A percentile compares a stretch with the other conserved stretches of the same genome.
These are phyloP conservation scores for Andricus grossulariae DNA, from an alignment of 1,140 invertebrate species.

Conservation along the genomic window DNA sequence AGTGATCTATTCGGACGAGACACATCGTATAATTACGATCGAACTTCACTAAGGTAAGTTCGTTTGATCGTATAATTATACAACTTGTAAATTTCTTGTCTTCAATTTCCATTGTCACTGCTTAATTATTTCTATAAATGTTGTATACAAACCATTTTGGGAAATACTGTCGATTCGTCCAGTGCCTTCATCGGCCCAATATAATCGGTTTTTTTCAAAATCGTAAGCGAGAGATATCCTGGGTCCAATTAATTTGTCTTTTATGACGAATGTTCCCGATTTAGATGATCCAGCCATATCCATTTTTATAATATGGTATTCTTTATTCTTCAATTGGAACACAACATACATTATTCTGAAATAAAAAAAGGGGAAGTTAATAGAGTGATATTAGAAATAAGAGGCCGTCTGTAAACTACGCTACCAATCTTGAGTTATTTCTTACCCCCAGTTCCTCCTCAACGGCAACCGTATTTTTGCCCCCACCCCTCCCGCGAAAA, in stretches of 20 bases:
- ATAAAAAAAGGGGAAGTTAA: conserved; percentile 30
- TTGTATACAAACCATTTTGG: conserved; percentile 71
- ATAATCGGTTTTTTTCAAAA: conserved; percentile 71
- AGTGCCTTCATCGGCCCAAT: conserved; percentile 76
- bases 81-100: too few species aligned
- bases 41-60: too few species aligned
- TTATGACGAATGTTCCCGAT: conserved; percentile 72
- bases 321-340: conserved; percentile 69
- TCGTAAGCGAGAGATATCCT: conserved; percentile 77
- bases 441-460: too few species aligned
- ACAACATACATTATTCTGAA: conserved; percentile 81
- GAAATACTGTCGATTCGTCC: conserved; percentile 77
- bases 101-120: neutral
- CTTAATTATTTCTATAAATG: conserved; percentile 28
- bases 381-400: neutral
- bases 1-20: too few species aligned
- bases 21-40: too few species aligned
- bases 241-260: conserved; percentile 75
- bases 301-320: conserved; percentile 78
- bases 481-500: too few species aligned
- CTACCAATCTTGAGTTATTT: too few species aligned
- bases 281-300: conserved; percentile 77
- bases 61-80: too few species aligned
- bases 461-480: too few species aligned
- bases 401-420: neutral